Conservation (phyloP, 2,113 vertebrate species). For the Delphinapterus leucas region DNA sequence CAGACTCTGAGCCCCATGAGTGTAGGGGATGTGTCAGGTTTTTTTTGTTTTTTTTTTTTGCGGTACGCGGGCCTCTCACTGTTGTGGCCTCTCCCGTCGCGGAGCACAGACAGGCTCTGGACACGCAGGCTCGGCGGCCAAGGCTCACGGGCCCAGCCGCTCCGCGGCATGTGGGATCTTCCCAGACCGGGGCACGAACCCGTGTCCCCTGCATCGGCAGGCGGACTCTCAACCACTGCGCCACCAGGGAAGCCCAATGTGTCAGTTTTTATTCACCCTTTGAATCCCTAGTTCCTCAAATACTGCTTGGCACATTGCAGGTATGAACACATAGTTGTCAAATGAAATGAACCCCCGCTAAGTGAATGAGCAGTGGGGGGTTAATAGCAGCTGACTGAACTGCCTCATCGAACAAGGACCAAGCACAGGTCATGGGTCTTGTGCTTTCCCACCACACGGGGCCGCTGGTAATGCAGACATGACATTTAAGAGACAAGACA, state of each 20-base stretch:
- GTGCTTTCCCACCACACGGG: fast-evolving
- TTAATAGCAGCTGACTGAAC: not conserved
- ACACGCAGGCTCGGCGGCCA: too few species aligned
- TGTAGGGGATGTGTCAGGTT: not conserved
- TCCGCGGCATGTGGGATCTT: too few species aligned
- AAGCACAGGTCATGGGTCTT: not conserved
- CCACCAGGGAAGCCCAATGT: not conserved
- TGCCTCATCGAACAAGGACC: not conserved
- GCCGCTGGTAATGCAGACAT: not conserved
- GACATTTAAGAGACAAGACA: not conserved
- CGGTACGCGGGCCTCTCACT: too few species aligned
- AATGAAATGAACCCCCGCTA: too few species aligned
- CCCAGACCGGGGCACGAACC: too few species aligned
- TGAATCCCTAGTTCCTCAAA: not conserved
- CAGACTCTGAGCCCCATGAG: not conserved
- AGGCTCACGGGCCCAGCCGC: too few species aligned
- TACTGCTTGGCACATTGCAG: not conserved
- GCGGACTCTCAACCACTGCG: too few species aligned
- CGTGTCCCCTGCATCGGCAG: too few species aligned
- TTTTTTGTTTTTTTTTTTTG: too few species aligned
- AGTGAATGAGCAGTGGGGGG: fast-evolving
- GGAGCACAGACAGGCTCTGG: too few species aligned
- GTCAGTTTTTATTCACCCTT: not conserved
- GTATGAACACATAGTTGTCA: not conserved
- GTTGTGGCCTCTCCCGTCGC: too few species aligned